phyloP scores from a whole-genome alignment of 2,888 invertebrate genomes.

The Phengaris arion region DNA sequence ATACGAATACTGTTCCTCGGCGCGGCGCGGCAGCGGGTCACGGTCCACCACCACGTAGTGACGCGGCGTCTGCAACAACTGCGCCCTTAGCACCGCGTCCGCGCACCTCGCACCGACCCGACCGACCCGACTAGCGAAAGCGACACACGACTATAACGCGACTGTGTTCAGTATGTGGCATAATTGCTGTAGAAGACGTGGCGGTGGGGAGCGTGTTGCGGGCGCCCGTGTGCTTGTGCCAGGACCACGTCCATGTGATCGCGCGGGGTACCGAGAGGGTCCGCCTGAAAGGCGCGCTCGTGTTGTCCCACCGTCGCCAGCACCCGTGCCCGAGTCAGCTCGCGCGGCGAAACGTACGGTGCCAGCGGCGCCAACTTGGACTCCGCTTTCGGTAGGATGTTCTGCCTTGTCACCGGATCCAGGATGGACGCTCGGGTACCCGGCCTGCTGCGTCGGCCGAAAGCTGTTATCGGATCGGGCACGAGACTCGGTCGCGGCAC shows the following conservation, averaged over 20 bases:
- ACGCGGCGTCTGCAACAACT: conserved; percentile 90
- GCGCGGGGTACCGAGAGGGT: conserved; percentile 79
- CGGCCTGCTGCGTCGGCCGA: conserved; percentile 83
- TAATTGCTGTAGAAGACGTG: conserved; percentile 78
- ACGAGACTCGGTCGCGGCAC: conserved; percentile 92
- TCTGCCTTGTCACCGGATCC: conserved; percentile 79
- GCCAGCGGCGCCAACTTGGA: conserved; percentile 80
- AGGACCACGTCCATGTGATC: conserved; percentile 83
- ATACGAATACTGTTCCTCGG: conserved; percentile 92
- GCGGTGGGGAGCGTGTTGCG: conserved; percentile 71
- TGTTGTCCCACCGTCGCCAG: conserved; percentile 79
- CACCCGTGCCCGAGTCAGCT: conserved; percentile 82
- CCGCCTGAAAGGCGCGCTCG: conserved; percentile 79
- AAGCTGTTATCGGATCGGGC: conserved; percentile 91
- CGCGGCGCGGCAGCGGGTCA: conserved; percentile 83
- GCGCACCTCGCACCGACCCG: conserved; percentile 51
- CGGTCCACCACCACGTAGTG: conserved; percentile 93
- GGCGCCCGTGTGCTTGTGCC: conserved; percentile 80
- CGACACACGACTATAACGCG: conserved; percentile 60
- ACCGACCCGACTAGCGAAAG: conserved; percentile 67
- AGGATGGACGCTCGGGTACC: conserved; percentile 70
- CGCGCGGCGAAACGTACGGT: conserved; percentile 84
- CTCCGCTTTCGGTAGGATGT: conserved; percentile 81
- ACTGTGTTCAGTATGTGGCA: conserved; percentile 66
- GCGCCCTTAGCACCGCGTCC: conserved; percentile 55